phyloP scores from a whole-genome alignment of 2,797 vertebrate genomes.

The Merluccius polli region DNA sequence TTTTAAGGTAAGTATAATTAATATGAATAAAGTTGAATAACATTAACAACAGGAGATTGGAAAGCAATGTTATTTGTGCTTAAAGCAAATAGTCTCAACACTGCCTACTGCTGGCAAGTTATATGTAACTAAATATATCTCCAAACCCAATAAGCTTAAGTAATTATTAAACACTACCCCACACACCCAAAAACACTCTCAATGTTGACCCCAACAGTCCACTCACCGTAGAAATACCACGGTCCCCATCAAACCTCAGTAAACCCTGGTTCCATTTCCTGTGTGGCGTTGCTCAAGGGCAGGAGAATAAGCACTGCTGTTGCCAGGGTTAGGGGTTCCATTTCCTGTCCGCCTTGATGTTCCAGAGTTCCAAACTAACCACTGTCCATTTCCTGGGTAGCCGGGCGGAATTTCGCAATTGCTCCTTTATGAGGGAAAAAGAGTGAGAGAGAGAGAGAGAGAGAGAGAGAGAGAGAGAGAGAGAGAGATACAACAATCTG shows the following conservation, averaged over 20 bases:
- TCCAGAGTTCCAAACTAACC: background rate
- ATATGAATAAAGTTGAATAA: background rate
- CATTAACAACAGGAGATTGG: background rate
- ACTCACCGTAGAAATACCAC: background rate
- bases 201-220: background rate
- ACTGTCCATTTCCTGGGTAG: background rate
- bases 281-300: background rate
- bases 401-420: background rate
- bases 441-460: background rate
- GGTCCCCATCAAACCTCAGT: background rate
- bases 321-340: conserved; percentile 1
- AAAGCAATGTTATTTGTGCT: background rate
- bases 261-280: background rate
- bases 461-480: background rate
- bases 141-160: no score
- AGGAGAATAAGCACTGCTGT: background rate
- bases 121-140: background rate
- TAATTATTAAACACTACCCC: background rate
- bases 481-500: no score
- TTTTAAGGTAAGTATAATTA: background rate
- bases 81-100: background rate
- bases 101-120: background rate
- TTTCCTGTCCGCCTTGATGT: background rate
- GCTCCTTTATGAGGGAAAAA: background rate
- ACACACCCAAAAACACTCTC: background rate